phyloP scores from a whole-genome alignment of 2,113 vertebrate species.

The Gobius niger region DNA sequence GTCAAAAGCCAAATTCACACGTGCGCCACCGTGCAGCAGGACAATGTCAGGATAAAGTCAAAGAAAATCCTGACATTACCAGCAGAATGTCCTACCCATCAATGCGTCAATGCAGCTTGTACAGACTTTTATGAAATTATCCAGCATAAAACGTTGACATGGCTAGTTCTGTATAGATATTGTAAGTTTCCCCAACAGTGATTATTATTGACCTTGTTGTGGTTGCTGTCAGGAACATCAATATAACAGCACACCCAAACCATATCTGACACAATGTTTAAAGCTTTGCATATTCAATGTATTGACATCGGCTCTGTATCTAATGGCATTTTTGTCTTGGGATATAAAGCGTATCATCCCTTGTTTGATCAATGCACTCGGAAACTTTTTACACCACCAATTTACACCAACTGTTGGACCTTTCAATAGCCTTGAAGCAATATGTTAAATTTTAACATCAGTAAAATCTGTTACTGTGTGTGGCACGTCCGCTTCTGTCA shows the following conservation, averaged over 20 bases:
- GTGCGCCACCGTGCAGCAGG: too few relatives aligned
- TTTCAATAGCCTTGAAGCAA: conserved; percentile 18
- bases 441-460: conserved; percentile 8
- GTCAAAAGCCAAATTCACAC: too few relatives aligned
- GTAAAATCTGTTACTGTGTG: conserved; percentile 6
- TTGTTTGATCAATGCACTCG: background rate
- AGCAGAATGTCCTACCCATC: too few relatives aligned
- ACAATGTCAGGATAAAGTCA: too few relatives aligned
- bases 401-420: conserved; percentile 9
- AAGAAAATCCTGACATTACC: too few relatives aligned
- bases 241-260: background rate
- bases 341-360: background rate
- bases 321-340: background rate
- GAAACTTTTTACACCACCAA: conserved; percentile 10
- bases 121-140: background rate
- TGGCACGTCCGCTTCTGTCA: conserved; percentile 19
- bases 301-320: background rate
- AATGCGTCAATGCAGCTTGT: too few relatives aligned
- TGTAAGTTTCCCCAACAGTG: background rate
- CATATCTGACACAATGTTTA: background rate
- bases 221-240: background rate
- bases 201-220: conserved; percentile 4
- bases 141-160: background rate
- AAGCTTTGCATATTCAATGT: background rate
- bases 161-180: background rate